Conservation (phyloP, 2,113 vertebrate genomes). For the Sander lucioperca region DNA sequence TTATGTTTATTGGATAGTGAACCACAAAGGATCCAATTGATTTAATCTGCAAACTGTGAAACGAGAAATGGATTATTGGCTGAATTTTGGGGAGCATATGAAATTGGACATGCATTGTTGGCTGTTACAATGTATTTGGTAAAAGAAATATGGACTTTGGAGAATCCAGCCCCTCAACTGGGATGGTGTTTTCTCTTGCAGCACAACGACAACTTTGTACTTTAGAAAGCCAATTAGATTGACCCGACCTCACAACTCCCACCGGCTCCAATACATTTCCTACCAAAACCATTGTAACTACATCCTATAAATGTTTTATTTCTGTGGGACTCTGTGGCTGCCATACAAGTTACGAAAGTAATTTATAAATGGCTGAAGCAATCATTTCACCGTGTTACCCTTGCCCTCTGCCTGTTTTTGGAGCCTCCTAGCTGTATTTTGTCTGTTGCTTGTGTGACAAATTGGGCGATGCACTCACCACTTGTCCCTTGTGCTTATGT, state of each 20-base stretch:
- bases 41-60: neutral
- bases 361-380: conserved; percentile 56
- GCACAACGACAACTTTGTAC: conserved; percentile 25
- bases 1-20: neutral
- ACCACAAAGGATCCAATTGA: neutral
- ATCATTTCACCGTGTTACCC: conserved; percentile 37
- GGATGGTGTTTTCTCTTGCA: conserved; percentile 36
- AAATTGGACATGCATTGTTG: neutral
- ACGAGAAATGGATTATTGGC: neutral
- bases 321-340: conserved; percentile 1
- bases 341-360: conserved; percentile 46
- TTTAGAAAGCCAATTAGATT: conserved; percentile 45
- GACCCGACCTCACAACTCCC: conserved; percentile 39
- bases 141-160: neutral
- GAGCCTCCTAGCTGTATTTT: conserved; percentile 7
- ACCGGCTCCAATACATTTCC: conserved; percentile 2
- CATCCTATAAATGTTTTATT: conserved; percentile 42
- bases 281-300: conserved; percentile 21
- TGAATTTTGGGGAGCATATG: neutral
- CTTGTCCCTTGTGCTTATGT: too few species aligned
- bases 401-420: conserved; percentile 27
- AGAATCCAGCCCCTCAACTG: conserved; percentile 12
- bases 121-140: neutral
- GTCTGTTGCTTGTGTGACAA: neutral
- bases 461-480: too few species aligned